Base-by-base conservation (phyloP, 2,113 vertebrate species). In the Poecile atricapillus region DNA sequence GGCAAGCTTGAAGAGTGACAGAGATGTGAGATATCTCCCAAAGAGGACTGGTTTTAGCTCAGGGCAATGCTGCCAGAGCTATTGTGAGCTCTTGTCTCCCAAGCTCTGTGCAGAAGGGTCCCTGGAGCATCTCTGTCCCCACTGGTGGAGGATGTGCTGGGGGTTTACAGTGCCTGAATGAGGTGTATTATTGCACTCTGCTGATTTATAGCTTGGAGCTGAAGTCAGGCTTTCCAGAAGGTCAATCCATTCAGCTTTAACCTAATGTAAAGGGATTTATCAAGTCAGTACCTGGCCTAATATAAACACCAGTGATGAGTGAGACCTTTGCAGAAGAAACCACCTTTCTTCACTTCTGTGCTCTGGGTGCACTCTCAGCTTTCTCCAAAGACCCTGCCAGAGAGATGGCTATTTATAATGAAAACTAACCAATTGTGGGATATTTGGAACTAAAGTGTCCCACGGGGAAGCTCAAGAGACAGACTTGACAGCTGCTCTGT, bases 401-500 rank as follows among this genome's bases (percentile, higher is more conserved):
- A 74, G 11, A 81, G 9, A 49, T n/a, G 35, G 46, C 37, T 73
- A 39, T 84, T 87, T 89, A 33, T 31, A 65, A n/a, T 62, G 65
- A 83, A 79, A 91, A 58, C 8, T 4, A 44, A 76, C 18, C 24
- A 39, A 31, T 46, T 79, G 16, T 39, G 53, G 85, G 52, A 18
- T 90, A 87, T 73, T 76, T 3, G 1, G 68, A 95, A 52, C 39
- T 35, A n/a, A 94, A 53, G 35, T 71, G 23, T 87, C 93, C 87
- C 83, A 24, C 1, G 44, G 52, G 85, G 64, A 74, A 83, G 47
- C 56, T 93, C 83, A 67, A 78, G 75, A 95, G 86, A 52, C 56
- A 35, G 28, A 71, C 73, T 70, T 92, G 85, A 90, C 83, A 84
- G 90, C 68, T 93, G 49, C 62, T 60, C 31, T 81, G 52, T 87